Evolutionary conservation across 92 coral and sea anemone species (phyloP).

Genomic region (Pocillopora meandrina): DNA sequence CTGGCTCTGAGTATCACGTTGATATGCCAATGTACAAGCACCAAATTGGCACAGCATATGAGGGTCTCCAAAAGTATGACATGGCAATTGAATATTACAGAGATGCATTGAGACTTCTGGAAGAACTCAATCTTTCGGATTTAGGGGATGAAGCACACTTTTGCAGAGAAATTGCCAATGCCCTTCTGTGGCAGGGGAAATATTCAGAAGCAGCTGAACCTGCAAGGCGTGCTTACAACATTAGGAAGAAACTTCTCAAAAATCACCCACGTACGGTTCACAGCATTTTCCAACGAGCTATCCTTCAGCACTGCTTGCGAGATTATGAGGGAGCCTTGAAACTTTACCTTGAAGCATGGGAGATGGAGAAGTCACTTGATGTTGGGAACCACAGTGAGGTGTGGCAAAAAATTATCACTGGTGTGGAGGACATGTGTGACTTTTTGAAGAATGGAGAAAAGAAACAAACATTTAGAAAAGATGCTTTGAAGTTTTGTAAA

Average conservation of each 20-base stretch:
- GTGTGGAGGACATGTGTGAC: background rate
- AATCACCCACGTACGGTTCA: slow-evolving; percentile 60
- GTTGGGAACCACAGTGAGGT: slow-evolving; percentile 58
- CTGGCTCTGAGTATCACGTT: too few species aligned
- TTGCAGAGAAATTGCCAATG: slow-evolving; percentile 69
- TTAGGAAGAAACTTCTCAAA: slow-evolving; percentile 44
- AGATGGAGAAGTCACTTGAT: slow-evolving; percentile 27
- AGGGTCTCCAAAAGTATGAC: slow-evolving; percentile 29
- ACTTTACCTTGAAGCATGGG: slow-evolving; percentile 13
- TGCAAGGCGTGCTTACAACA: slow-evolving; percentile 54
- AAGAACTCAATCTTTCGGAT: slow-evolving; percentile 50
- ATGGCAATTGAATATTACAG: slow-evolving; percentile 47
- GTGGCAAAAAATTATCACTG: background rate
- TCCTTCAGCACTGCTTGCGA: slow-evolving; percentile 42
- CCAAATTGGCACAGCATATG: slow-evolving; percentile 31
- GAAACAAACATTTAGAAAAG: too few species aligned
- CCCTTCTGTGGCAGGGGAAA: slow-evolving; percentile 29
- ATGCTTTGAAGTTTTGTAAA: too few species aligned
- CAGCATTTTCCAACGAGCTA: slow-evolving; percentile 64
- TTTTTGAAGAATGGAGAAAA: too few species aligned
- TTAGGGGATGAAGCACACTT: slow-evolving; percentile 57
- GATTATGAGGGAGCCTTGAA: slow-evolving; percentile 48
- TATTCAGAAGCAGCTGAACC: slow-evolving; percentile 49
- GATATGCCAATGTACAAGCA: background rate
- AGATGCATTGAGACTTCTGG: slow-evolving; percentile 54